A percentile compares a stretch with the other conserved stretches of the same genome.
Conservation (phyloP, 1,140 invertebrate species). For the Caenorhabditis inopinata region DNA sequence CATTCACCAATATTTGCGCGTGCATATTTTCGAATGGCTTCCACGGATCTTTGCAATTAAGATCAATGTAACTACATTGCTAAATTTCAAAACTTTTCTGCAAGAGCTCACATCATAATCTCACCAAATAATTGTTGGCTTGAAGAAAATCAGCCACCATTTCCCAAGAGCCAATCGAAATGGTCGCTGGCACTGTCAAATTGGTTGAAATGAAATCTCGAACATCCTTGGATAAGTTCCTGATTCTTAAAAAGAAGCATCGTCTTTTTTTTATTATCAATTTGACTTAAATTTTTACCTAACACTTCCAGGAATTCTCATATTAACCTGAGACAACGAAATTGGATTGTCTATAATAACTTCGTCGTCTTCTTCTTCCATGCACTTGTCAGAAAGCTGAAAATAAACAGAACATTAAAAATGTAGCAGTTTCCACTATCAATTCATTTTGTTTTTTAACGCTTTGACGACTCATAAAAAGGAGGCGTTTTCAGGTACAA, state of each 20-base stretch:
- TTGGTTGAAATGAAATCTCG: not conserved
- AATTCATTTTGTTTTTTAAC: no score
- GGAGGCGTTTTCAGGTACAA: no score
- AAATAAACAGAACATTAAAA: not conserved
- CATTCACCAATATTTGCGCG: not conserved
- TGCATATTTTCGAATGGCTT: not conserved
- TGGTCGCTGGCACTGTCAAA: not conserved
- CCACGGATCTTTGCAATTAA: not conserved
- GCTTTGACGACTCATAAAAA: no score
- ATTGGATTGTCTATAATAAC: not conserved
- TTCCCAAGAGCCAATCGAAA: not conserved
- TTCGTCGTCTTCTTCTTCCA: not conserved
- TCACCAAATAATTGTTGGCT: not conserved
- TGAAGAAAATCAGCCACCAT: not conserved
- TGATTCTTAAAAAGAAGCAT: constrained; percentile 15
- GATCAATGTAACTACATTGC: not conserved
- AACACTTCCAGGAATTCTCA: not conserved
- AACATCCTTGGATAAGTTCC: not conserved
- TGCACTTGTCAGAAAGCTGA: not conserved
- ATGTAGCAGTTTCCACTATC: no score
- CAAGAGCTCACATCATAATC: not conserved
- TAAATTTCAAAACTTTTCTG: not conserved
- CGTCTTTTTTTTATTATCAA: not conserved
- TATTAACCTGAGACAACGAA: not conserved
- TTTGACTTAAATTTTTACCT: not conserved